Base-by-base conservation (phyloP, 2,113 vertebrate species). In the Panurus biarmicus region DNA sequence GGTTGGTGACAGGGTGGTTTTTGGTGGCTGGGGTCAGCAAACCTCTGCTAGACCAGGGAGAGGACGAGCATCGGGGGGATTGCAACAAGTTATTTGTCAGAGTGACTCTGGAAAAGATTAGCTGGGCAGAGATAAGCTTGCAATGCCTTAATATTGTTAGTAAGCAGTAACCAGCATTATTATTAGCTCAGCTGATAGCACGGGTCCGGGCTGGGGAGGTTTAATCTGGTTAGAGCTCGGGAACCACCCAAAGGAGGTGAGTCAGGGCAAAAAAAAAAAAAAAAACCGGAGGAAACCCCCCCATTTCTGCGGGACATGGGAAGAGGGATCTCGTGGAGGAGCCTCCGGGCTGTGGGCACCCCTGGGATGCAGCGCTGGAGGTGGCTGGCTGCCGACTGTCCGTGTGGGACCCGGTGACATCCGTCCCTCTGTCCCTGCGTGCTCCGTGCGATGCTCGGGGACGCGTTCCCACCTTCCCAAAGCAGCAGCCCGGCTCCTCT, bases 81-180 rank as follows among this genome's bases (percentile, higher is more conserved):
- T 92, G 92, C 82, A 60, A 72, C 56, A 87, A 94, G 69, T 95
- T 94, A 72, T 81, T 87, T 94, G 75, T 94, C 54, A 28, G 94
- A 84, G 80, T 95, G 85, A 88, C 89, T 92, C 76, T 96, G 87
- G 93, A 66, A 85, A 91, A 95, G 97, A 97, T 97, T 97, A 97
- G 61, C 90, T 79, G 28, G 88, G 58, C 77, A 78, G 81, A 91
- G 96, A 97, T 96, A 97, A 97, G 96, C 95, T 76, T 74, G 89
- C 85, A 45, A 20, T 45, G 85, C 81, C 58, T 81, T 96, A 77
- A 76, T 48, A 26, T 94, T 61, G 62, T 93, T 90, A 96, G 96
- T 91, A 91, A 96, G 95, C 87, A 93, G 93, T 69, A 95, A 72
- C 71, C 5, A 51, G 80, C 85, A 76, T 94, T 97, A 97, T 97